These are phyloP conservation scores for Sepioteuthis lessoniana DNA, from an alignment of 2,888 invertebrate species.

Conservation along the genomic window DNA sequence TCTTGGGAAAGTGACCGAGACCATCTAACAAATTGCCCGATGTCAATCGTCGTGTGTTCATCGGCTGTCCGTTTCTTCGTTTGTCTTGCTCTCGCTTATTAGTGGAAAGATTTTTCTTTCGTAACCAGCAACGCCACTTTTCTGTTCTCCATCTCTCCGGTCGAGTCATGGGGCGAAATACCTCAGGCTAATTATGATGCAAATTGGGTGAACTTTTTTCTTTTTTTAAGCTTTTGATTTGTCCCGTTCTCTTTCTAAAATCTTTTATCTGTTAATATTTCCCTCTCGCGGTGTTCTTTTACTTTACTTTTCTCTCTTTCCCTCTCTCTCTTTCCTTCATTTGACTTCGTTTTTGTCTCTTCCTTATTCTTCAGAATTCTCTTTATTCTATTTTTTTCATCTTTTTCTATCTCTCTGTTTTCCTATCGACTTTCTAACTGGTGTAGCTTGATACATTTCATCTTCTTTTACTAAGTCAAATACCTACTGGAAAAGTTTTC, in stretches of 20 bases:
- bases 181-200: not conserved
- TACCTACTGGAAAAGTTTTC: no score
- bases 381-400: no score
- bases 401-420: not conserved
- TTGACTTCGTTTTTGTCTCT: not conserved
- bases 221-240: not conserved
- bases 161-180: not conserved
- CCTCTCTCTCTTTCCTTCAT: not conserved
- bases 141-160: not conserved
- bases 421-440: not conserved
- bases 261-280: not conserved
- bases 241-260: not conserved
- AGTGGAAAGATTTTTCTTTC: not conserved
- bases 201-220: not conserved
- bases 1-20: slow-evolving; percentile 2
- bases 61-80: not conserved
- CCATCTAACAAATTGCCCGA: not conserved
- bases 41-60: slow-evolving; percentile 11
- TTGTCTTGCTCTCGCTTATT: not conserved
- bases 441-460: no score
- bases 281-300: not conserved
- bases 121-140: not conserved
- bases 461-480: no score
- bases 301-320: not conserved
- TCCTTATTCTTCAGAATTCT: not conserved